Evolutionary conservation across 2,113 vertebrate species (phyloP).

Genomic region (Turnix velox): DNA sequence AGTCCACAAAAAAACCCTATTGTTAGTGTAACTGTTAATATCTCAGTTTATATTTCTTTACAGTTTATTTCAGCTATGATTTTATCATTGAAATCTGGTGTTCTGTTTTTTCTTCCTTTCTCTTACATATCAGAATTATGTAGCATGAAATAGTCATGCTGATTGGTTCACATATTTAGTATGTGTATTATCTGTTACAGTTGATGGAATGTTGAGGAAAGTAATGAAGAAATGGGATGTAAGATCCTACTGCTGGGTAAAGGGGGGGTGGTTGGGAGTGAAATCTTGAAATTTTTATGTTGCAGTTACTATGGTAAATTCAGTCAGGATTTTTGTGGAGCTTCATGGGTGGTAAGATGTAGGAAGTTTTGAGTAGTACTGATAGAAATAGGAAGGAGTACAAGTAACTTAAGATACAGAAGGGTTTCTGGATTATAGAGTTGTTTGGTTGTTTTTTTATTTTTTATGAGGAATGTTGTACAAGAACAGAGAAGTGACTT

Average conservation of each 20-base stretch:
- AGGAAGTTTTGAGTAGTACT: background rate
- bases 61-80: background rate
- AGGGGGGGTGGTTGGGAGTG: rapidly evolving
- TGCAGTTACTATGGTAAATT: background rate
- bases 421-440: background rate
- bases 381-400: background rate
- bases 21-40: background rate
- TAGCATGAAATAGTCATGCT: background rate
- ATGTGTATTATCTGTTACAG: background rate
- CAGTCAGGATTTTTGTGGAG: background rate
- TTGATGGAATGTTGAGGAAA: background rate
- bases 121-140: background rate
- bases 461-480: background rate
- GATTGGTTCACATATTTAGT: background rate
- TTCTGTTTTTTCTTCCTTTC: background rate
- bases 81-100: background rate
- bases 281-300: background rate
- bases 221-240: background rate
- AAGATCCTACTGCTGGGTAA: background rate
- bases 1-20: background rate
- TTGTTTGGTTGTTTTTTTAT: background rate
- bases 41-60: background rate
- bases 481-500: background rate
- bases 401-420: background rate
- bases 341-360: background rate